Conservation (phyloP, 2,113 vertebrate species). For the Tachycineta bicolor region DNA sequence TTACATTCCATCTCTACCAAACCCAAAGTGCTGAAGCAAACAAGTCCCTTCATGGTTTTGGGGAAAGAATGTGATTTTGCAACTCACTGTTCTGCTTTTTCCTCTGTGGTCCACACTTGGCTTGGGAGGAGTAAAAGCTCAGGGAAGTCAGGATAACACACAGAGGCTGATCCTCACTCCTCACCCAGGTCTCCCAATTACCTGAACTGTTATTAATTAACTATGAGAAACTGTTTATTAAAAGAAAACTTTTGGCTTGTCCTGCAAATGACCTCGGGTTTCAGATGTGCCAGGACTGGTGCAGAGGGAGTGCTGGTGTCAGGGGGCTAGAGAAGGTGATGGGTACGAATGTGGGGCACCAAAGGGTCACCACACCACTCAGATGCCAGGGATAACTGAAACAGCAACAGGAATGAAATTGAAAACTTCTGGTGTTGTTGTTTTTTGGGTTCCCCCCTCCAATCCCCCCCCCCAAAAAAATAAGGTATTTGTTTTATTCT, state of each 20-base stretch:
- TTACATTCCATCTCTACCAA: not conserved
- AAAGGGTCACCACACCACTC: not conserved
- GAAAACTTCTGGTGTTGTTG: not conserved
- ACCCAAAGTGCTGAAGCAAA: not conserved
- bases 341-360: not conserved
- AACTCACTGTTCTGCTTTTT: not conserved
- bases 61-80: constrained; percentile 19
- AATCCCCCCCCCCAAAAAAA: not conserved
- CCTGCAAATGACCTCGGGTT: not conserved
- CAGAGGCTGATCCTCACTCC: not conserved
- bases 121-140: not conserved
- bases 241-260: not conserved
- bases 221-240: not conserved
- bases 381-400: not conserved
- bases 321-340: not conserved
- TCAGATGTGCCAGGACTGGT: not conserved
- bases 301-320: not conserved
- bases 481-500: not conserved
- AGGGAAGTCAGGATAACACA: not conserved
- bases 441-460: rapidly evolving
- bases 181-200: not conserved
- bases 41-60: not conserved
- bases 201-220: not conserved
- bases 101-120: not conserved
- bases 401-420: not conserved